Percentiles rank a stretch among this genome's conserved stretches.
Conservation (phyloP, 2,888 invertebrate genomes). For the Ceriagrion tenellum region DNA sequence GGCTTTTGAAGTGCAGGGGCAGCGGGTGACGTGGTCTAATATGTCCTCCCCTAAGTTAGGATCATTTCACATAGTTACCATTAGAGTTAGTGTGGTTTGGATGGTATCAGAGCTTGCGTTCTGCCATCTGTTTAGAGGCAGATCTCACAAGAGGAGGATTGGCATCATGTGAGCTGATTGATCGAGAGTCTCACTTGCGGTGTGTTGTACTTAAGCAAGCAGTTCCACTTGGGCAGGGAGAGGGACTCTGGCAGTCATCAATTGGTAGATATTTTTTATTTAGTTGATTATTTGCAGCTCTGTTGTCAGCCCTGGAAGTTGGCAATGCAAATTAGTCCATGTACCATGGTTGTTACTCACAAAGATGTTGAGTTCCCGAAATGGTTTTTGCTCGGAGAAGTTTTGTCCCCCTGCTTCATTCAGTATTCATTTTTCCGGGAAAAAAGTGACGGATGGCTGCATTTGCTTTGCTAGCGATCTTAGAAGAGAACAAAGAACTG, state of each 20-base stretch:
- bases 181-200: background rate
- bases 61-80: conserved; percentile 53
- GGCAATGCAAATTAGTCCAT: background rate
- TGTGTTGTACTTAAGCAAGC: conserved; percentile 16
- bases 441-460: background rate
- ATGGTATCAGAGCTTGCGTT: background rate
- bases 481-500: conserved; percentile 6
- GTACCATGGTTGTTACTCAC: background rate
- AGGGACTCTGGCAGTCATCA: background rate
- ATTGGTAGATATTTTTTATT: background rate
- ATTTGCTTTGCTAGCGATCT: conserved; percentile 51
- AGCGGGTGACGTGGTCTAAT: background rate
- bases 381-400: conserved; percentile 40
- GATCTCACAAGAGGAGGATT: background rate
- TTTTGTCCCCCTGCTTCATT: conserved; percentile 3
- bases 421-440: conserved; percentile 39
- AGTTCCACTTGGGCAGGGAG: background rate
- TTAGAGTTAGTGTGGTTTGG: conserved; percentile 50
- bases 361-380: conserved; percentile 44
- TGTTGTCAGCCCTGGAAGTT: conserved; percentile 14
- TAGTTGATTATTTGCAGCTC: background rate
- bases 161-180: background rate
- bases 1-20: background rate
- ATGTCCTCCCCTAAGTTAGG: background rate
- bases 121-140: background rate